These are phyloP conservation scores for Otis tarda DNA, from an alignment of 2,113 vertebrate genomes.

Conservation along the genomic window DNA sequence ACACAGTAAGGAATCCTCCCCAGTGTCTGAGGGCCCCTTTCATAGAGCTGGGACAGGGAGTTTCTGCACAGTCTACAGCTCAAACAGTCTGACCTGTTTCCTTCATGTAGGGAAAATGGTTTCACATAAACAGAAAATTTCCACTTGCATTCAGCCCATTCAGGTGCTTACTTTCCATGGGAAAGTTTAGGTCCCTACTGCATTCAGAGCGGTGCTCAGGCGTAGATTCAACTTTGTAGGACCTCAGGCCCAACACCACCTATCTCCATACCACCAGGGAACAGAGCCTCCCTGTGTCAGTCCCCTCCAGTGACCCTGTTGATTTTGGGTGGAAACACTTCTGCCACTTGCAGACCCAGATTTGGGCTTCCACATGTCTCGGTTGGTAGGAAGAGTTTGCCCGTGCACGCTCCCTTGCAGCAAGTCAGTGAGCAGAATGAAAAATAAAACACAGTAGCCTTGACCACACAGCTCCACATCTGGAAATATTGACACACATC, in stretches of 20 bases:
- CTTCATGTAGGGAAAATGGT: not conserved
- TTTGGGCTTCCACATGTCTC: not conserved
- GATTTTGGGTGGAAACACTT: not conserved
- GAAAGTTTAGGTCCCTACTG: not conserved
- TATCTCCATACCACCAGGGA: accelerated
- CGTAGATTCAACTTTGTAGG: not conserved
- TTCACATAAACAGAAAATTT: not conserved
- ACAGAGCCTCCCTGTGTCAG: not conserved
- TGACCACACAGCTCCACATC: not conserved
- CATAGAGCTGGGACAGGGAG: not conserved
- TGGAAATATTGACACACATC: not conserved
- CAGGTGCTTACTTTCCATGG: not conserved
- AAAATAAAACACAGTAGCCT: not conserved
- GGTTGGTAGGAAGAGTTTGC: not conserved
- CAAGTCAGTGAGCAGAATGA: not conserved
- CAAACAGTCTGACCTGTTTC: not conserved
- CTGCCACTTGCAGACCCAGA: not conserved
- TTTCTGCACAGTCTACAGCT: not conserved
- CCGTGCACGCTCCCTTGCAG: not conserved
- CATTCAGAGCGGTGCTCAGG: accelerated
- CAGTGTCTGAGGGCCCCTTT: not conserved
- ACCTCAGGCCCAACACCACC: not conserved
- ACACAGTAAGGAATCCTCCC: not conserved
- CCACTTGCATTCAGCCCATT: not conserved
- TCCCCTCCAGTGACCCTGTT: accelerated